These are phyloP conservation scores for Myripristis murdjan DNA, from an alignment of 2,797 vertebrate species.

Conservation along the genomic window DNA sequence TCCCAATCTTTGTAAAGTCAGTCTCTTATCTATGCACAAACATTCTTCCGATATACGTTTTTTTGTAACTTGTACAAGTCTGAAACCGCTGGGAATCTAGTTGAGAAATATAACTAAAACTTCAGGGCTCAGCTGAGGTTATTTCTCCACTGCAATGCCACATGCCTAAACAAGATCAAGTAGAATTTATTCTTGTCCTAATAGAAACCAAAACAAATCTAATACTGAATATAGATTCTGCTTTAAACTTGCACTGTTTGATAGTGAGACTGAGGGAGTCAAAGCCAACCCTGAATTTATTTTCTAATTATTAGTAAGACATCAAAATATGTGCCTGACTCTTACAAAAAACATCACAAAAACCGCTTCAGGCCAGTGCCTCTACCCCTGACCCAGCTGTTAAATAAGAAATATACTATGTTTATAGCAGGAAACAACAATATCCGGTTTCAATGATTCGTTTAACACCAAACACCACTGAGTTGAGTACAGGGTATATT, in stretches of 20 bases:
- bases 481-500: too few relatives aligned
- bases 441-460: not conserved
- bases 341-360: not conserved
- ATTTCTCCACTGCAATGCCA: slow-evolving; percentile 21
- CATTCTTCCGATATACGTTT: slow-evolving; percentile 7
- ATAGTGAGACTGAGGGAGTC: slow-evolving; percentile 9
- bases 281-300: slow-evolving; percentile 4
- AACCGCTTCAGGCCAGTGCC: not conserved
- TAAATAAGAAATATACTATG: not conserved
- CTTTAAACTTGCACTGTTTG: slow-evolving; percentile 18
- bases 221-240: slow-evolving; percentile 10
- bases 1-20: slow-evolving; percentile 5
- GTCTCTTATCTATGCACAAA: slow-evolving; percentile 40
- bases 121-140: slow-evolving; percentile 29
- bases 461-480: not conserved
- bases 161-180: slow-evolving; percentile 47
- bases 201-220: slow-evolving; percentile 9
- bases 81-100: slow-evolving; percentile 27
- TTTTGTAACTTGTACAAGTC: slow-evolving; percentile 28
- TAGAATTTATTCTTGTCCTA: slow-evolving; percentile 46
- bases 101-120: slow-evolving; percentile 41
- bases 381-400: not conserved
- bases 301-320: not conserved
- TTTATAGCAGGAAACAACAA: not conserved
- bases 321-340: not conserved